Evolutionary conservation across 1,140 invertebrate species (phyloP).

Genomic region (Matsumurasca onukii): DNA sequence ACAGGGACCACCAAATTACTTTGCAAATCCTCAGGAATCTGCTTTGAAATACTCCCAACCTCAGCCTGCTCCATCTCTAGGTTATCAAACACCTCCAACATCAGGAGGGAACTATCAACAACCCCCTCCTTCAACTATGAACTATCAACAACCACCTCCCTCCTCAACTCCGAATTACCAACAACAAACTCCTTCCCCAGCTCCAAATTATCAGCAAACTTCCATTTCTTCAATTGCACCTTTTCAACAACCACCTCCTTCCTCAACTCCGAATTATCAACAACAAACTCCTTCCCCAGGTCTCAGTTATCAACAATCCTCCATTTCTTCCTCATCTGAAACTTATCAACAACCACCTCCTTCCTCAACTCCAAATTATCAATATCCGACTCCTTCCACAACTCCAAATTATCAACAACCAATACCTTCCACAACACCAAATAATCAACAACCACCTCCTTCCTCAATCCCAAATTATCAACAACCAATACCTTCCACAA

Average conservation of each 20-base stretch:
- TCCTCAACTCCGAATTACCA: neutral
- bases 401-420: neutral
- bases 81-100: too few species aligned
- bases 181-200: neutral
- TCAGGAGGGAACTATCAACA: too few species aligned
- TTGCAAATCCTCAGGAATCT: too few species aligned
- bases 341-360: neutral
- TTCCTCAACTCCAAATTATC: neutral
- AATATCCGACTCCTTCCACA: neutral
- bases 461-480: constrained; percentile 10
- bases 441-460: constrained; percentile 20
- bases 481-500: too few species aligned
- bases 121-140: neutral
- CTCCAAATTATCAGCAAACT: neutral
- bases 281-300: too few species aligned
- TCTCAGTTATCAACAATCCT: constrained; percentile 6
- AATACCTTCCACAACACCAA: neutral
- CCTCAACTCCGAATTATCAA: constrained; percentile 16
- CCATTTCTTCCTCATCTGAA: neutral
- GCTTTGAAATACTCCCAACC: too few species aligned
- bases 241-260: constrained; percentile 21
- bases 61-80: neutral
- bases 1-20: too few species aligned
- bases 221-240: neutral
- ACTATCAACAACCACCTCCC: neutral